These are phyloP conservation scores for Ivindomyrus marchei DNA, from an alignment of 2,113 vertebrate genomes.

Conservation along the genomic window DNA sequence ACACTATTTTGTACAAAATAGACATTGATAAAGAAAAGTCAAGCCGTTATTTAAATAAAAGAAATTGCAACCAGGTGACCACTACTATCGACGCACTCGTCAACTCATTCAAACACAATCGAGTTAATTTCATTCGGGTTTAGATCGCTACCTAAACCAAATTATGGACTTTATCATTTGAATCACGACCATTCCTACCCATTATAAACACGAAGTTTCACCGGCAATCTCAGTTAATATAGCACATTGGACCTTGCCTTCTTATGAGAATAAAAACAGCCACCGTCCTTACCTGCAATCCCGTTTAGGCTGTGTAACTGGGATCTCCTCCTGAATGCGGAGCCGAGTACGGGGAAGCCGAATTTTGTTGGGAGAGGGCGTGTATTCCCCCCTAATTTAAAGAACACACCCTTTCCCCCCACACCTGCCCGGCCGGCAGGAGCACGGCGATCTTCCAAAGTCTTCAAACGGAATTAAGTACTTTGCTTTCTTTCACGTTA, in stretches of 20 bases:
- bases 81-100: background rate
- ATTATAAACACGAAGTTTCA: background rate
- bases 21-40: background rate
- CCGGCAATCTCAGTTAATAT: background rate
- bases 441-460: background rate
- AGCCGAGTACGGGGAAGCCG: background rate
- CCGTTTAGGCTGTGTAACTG: background rate
- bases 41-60: background rate
- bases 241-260: background rate
- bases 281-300: background rate
- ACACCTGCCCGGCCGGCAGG: background rate
- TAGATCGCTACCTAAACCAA: background rate
- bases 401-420: background rate
- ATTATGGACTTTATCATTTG: background rate
- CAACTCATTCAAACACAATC: background rate
- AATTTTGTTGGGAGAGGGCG: background rate
- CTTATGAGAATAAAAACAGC: background rate
- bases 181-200: background rate
- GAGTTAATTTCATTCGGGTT: background rate
- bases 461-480: background rate
- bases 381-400: background rate
- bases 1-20: background rate
- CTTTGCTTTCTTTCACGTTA: background rate
- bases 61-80: background rate
- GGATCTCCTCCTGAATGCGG: background rate